Evolutionary conservation across 2,797 vertebrate genomes (phyloP).

Genomic region (Neoniphon sammara): DNA sequence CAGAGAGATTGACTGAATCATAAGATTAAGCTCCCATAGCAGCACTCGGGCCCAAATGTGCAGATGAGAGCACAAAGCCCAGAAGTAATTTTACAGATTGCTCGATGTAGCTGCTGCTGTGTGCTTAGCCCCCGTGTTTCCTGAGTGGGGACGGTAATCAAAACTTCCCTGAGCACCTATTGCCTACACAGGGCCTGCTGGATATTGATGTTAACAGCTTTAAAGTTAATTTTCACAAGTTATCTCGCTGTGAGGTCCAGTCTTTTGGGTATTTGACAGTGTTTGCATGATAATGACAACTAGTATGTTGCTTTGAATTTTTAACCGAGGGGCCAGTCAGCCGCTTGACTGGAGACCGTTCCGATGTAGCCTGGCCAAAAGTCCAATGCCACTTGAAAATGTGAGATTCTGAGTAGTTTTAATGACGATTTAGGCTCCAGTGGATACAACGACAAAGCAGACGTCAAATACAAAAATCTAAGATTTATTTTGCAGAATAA

Average conservation of each 20-base stretch:
- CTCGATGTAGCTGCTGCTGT: constrained; percentile 35
- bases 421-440: constrained; percentile 38
- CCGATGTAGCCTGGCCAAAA: constrained; percentile 9
- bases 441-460: constrained; percentile 3
- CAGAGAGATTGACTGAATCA: constrained; percentile 71
- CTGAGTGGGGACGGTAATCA: constrained; percentile 45
- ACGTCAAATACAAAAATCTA: constrained; percentile 13
- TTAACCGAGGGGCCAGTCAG: not conserved
- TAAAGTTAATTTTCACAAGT: constrained; percentile 41
- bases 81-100: constrained; percentile 74
- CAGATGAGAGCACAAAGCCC: constrained; percentile 72
- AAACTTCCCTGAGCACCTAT: constrained; percentile 13
- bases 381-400: constrained; percentile 35
- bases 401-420: constrained; percentile 37
- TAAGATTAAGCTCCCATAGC: constrained; percentile 66
- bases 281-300: constrained; percentile 2
- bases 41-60: constrained; percentile 63
- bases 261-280: constrained; percentile 19
- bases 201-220: constrained; percentile 51
- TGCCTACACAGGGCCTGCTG: constrained; percentile 16
- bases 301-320: not conserved
- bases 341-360: constrained; percentile 11
- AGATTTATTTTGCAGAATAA: constrained; percentile 11
- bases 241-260: constrained; percentile 18
- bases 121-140: constrained; percentile 20